Evolutionary conservation across 2,797 vertebrate genomes (phyloP).

Genomic region (Poecilia picta): DNA sequence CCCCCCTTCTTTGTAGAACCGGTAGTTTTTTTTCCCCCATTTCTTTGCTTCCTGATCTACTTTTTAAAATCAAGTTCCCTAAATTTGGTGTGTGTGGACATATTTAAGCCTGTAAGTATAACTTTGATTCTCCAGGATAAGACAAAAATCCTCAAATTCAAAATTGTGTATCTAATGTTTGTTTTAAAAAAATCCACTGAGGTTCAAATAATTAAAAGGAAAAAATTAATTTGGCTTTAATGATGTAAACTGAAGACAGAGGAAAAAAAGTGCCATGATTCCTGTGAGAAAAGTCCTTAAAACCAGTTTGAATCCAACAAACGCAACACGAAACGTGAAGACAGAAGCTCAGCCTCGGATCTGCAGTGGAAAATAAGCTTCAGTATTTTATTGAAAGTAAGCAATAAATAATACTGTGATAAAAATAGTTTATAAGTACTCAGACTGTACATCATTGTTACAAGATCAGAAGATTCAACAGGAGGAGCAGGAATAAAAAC

Average conservation of each 20-base stretch:
- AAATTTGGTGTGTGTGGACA: no score
- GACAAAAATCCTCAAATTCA: not conserved
- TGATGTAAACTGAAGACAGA: not conserved
- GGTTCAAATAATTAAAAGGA: not conserved
- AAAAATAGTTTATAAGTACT: constrained; percentile 98
- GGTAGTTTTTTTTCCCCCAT: no score
- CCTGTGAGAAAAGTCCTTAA: no score
- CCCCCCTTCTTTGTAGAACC: no score
- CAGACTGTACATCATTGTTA: constrained; percentile 98
- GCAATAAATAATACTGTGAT: constrained; percentile 99
- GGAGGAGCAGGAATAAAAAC: constrained; percentile 83
- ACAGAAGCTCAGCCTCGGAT: not conserved
- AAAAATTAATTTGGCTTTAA: not conserved
- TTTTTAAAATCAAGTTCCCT: no score
- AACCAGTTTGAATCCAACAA: not conserved
- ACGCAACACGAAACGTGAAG: not conserved
- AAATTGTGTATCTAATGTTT: not conserved
- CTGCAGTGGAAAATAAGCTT: constrained; percentile 95
- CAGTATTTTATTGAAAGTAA: constrained; percentile 99
- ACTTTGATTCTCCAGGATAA: no score
- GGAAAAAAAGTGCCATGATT: no score
- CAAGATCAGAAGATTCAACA: constrained; percentile 81
- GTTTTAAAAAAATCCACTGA: not conserved
- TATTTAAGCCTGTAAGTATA: no score
- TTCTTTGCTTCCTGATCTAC: no score